Evolutionary conservation across 2,797 vertebrate genomes (phyloP).

Genomic region (Tadarida brasiliensis): DNA sequence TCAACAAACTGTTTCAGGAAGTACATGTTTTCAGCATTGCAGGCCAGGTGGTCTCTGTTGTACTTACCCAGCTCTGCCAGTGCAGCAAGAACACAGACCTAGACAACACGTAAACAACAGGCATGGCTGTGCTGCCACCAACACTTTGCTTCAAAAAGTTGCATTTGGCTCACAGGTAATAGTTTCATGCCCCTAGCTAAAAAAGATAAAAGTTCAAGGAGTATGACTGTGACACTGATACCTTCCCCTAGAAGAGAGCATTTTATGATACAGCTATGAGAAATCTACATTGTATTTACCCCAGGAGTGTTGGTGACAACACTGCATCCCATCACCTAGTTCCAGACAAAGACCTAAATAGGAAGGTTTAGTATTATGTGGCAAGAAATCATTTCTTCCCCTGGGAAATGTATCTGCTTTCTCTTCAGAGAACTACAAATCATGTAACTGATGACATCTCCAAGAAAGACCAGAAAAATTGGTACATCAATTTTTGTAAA

Average conservation of each 20-base stretch:
- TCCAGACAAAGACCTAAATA: not conserved
- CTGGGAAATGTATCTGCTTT: slow-evolving; percentile 7
- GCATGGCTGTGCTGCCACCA: not conserved
- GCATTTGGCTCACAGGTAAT: not conserved
- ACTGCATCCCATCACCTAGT: not conserved
- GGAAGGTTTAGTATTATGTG: not conserved
- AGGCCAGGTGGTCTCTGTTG: not conserved
- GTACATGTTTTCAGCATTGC: not conserved
- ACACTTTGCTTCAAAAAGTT: slow-evolving; percentile 12
- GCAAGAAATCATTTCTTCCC: slow-evolving; percentile 37
- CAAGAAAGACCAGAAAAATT: slow-evolving; percentile 43
- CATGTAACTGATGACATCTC: not conserved
- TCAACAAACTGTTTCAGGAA: not conserved
- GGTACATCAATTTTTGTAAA: not conserved
- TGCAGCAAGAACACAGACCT: not conserved
- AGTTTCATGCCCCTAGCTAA: not conserved
- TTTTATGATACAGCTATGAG: not conserved
- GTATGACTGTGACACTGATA: not conserved
- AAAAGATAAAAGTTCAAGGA: slow-evolving; percentile 2
- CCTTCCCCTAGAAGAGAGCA: not conserved
- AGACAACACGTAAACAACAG: not conserved
- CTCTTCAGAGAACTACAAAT: slow-evolving; percentile 3
- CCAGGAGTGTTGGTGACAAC: not conserved
- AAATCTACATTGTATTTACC: slow-evolving; percentile 28
- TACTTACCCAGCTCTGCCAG: not conserved